phyloP scores from a whole-genome alignment of 2,888 invertebrate species.

The Protonemura montana region DNA sequence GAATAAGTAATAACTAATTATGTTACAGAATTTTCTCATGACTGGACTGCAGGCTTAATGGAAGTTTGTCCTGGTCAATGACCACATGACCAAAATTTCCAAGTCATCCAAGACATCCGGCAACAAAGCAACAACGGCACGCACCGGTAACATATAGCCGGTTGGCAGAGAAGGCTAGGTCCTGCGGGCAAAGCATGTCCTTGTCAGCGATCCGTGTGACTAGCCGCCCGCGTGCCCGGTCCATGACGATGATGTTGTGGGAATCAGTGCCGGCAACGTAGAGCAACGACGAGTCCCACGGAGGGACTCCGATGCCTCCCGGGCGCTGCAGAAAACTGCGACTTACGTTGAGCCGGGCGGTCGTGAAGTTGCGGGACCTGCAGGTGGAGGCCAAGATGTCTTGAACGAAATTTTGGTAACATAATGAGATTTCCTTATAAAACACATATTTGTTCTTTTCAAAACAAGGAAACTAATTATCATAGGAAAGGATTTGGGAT shows the following conservation, averaged over 20 bases:
- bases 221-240: conserved; percentile 57
- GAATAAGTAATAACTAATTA: no score
- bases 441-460: no score
- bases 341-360: conserved; percentile 64
- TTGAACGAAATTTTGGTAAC: no score
- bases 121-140: neutral
- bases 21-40: no score
- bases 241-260: conserved; percentile 63
- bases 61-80: no score
- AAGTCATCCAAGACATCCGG: no score
- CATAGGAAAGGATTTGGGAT: no score
- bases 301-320: conserved; percentile 71
- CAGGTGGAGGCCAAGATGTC: conserved; percentile 46
- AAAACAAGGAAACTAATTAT: no score
- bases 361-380: conserved; percentile 62
- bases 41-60: no score
- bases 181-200: conserved; percentile 69
- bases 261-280: conserved; percentile 74
- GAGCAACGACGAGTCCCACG: conserved; percentile 68
- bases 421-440: no score
- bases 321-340: conserved; percentile 67
- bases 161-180: conserved; percentile 67
- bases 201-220: conserved; percentile 63
- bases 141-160: conserved; percentile 67
- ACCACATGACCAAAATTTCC: no score